phyloP scores from a whole-genome alignment of 2,113 vertebrate genomes.

The Pollachius pollachius region DNA sequence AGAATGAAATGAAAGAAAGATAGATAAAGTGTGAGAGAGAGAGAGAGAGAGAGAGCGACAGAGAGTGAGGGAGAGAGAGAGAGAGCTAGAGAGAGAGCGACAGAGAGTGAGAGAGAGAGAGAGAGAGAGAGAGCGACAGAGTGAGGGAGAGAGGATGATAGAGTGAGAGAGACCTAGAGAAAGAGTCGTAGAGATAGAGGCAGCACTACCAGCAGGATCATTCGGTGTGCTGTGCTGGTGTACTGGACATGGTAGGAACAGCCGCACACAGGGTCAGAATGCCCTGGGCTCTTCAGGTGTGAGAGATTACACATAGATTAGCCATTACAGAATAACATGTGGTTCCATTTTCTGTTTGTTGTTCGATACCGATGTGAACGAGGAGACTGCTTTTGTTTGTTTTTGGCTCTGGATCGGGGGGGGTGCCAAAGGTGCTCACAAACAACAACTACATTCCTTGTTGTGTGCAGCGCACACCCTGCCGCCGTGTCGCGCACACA shows the following conservation, averaged over 20 bases:
- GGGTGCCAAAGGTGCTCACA: not conserved
- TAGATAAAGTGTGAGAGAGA: too few species aligned
- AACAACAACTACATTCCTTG: constrained; percentile 11
- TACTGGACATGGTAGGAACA: not conserved
- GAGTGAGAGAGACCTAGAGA: too few species aligned
- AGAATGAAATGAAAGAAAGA: not conserved
- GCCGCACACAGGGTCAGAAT: constrained; percentile 5
- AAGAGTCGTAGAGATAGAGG: too few species aligned
- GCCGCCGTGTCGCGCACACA: constrained; percentile 33
- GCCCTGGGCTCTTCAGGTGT: constrained; percentile 1
- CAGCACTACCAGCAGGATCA: not conserved
- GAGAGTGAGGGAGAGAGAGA: constrained; percentile 26
- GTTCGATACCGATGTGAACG: not conserved
- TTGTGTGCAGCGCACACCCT: constrained; percentile 23
- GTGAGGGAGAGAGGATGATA: too few species aligned
- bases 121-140: too few species aligned
- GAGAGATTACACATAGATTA: not conserved
- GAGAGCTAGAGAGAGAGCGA: constrained; percentile 50
- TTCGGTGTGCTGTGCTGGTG: not conserved
- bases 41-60: not conserved
- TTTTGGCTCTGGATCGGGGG: not conserved
- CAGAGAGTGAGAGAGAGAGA: constrained; percentile 46
- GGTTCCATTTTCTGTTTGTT: not conserved
- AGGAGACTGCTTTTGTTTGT: not conserved
- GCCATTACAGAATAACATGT: not conserved